phyloP scores from a whole-genome alignment of 2,113 vertebrate genomes.

The Mormyrus iriodes region DNA sequence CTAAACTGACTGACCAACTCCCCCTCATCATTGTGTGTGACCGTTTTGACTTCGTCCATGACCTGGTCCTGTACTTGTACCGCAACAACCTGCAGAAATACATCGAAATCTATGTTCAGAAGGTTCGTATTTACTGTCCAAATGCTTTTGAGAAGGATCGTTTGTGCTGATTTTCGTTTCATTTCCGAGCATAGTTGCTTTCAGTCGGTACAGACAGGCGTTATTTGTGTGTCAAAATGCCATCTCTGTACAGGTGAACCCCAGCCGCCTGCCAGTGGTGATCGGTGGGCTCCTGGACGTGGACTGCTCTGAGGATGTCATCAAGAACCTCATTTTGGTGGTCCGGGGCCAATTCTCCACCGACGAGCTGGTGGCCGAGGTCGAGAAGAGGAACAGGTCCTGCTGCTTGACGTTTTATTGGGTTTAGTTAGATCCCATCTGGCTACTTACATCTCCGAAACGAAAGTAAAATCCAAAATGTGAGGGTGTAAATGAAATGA shows the following conservation, averaged over 20 bases:
- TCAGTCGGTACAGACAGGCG: background rate
- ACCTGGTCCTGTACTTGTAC: constrained; percentile 94
- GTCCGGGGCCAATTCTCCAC: constrained; percentile 96
- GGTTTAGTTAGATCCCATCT: background rate
- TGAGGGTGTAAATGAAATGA: background rate
- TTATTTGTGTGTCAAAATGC: background rate
- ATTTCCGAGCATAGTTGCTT: background rate
- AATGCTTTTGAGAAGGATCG: background rate
- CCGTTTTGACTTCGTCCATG: constrained; percentile 96
- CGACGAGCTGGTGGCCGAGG: constrained; percentile 94
- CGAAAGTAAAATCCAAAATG: background rate
- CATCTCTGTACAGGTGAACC: constrained; percentile 76
- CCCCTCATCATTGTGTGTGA: constrained; percentile 97
- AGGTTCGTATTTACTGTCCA: constrained; percentile 61
- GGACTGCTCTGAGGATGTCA: constrained; percentile 97
- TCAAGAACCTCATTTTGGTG: constrained; percentile 93
- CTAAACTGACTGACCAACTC: constrained; percentile 94
- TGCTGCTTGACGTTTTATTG: background rate
- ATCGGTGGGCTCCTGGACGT: constrained; percentile 91
- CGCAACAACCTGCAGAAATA: constrained; percentile 98
- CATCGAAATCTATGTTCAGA: constrained; percentile 98
- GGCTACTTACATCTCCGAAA: background rate
- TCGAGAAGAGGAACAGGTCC: constrained; percentile 95
- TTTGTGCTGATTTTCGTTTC: background rate
- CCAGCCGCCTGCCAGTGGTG: constrained; percentile 91